Evolutionary conservation across 2,113 vertebrate species (phyloP), one percentile per base, ranked within the genome.

Genomic region (Saguinus midas): DNA sequence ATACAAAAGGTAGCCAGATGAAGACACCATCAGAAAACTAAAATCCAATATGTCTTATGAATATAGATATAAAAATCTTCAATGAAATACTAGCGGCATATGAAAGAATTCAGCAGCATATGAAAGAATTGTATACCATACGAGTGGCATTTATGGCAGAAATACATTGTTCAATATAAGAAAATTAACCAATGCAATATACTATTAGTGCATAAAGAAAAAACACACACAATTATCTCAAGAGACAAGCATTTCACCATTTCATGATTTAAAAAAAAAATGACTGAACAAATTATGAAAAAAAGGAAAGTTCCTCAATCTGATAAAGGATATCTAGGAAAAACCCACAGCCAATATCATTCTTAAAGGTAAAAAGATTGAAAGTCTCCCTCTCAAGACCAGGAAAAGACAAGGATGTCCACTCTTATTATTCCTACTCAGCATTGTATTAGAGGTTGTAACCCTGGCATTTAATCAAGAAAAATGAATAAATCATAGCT

Each of bases 161-260:
- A 87, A 90, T 35, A 64, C 68, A 92, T 52, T 23, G 11, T 52
- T 83, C 29, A 91, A 87, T 29, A 87, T 75, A 45, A 61, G 23
- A 94, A 95, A 97, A 72, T 55, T 52, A 94, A 68, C 50, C 52
- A 68, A 84, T 58, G 35, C 35, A 86, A 95, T 79, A 50, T 0
- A 50, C 10, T 8, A 86, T 55, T 90, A 75, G 61, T 9, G 14
- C 87, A 82, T 20, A 96, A 95, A 68, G 32, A 73, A 70, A 89
- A 72, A 0, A 55, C 73, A 82, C 25, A 52, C 16, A 48, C 8
- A 82, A 76, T 76, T 89, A 89, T 90, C 79, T 84, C 48, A 89
- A 23, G 3, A 78, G 72, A 87, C 29, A 88, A n/a, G 48, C 35
- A 88, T n/a, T 64, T 88, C 57, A 79, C 2, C 12, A 8, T 91